These are phyloP conservation scores for Cnemophilus loriae DNA, from an alignment of 2,113 vertebrate genomes.

Conservation along the genomic window DNA sequence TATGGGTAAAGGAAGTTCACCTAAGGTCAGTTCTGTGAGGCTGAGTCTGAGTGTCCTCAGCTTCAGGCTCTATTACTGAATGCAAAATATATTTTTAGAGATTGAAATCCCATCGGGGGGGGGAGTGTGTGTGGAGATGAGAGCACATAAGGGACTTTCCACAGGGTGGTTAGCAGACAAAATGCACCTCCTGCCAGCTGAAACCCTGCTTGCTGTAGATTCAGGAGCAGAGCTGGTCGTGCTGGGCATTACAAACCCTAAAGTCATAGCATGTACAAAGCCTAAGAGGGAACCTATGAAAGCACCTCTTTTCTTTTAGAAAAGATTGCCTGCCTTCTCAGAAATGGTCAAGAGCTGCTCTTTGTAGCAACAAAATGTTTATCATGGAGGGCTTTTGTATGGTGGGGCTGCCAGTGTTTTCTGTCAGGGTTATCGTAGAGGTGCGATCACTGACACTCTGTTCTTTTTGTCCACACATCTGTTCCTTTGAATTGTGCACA, in stretches of 20 bases:
- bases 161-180: neutral
- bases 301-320: neutral
- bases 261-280: neutral
- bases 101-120: neutral
- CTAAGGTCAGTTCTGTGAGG: neutral
- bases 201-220: neutral
- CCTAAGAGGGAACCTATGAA: neutral
- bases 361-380: neutral
- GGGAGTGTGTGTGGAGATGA: rapidly evolving
- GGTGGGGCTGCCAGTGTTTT: neutral
- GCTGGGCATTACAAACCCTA: neutral
- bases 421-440: neutral
- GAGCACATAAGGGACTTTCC: neutral
- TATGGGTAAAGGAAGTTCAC: neutral
- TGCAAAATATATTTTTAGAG: neutral
- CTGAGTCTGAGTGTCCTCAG: neutral
- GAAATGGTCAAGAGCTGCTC: neutral
- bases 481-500: neutral
- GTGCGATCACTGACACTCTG: neutral
- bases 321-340: neutral
- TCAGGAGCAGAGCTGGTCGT: neutral
- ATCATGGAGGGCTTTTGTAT: neutral
- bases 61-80: neutral
- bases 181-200: neutral
- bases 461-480: neutral